Conservation (phyloP, 2,797 vertebrate genomes). For the Epinephelus awoara region DNA sequence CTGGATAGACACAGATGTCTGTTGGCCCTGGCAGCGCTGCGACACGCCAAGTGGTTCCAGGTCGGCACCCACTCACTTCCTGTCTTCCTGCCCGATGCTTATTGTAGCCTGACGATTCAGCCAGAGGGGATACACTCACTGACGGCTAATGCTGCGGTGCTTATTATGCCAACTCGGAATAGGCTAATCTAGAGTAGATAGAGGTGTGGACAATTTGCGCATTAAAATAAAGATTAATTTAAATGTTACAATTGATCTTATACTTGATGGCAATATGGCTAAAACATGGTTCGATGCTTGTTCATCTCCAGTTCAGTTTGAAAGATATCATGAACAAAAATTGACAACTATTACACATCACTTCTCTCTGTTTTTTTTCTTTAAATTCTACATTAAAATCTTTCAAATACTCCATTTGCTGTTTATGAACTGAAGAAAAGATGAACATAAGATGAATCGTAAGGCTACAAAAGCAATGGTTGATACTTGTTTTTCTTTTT, state of each 20-base stretch:
- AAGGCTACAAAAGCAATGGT: slow-evolving; percentile 91
- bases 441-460: slow-evolving; percentile 73
- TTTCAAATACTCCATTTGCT: background rate
- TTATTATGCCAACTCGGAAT: slow-evolving; percentile 16
- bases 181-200: slow-evolving; percentile 4
- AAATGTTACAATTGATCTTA: background rate
- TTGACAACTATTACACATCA: slow-evolving; percentile 5
- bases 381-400: background rate
- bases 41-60: slow-evolving; percentile 99
- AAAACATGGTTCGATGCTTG: background rate
- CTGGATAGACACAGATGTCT: slow-evolving; percentile 99
- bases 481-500: slow-evolving; percentile 82
- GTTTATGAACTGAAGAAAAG: background rate
- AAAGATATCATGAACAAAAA: slow-evolving; percentile 25
- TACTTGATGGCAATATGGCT: background rate
- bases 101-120: slow-evolving; percentile 90
- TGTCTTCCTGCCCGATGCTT: slow-evolving; percentile 87
- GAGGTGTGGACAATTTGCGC: slow-evolving; percentile 6
- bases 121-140: slow-evolving; percentile 25
- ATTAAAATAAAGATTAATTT: background rate
- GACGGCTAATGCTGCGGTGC: slow-evolving; percentile 13
- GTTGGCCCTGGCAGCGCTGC: slow-evolving; percentile 99
- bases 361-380: too few species aligned
- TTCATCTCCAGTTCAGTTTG: slow-evolving; percentile 6
- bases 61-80: slow-evolving; percentile 98